phyloP scores from a whole-genome alignment of 2,888 invertebrate genomes.

The Phalera bucephala region DNA sequence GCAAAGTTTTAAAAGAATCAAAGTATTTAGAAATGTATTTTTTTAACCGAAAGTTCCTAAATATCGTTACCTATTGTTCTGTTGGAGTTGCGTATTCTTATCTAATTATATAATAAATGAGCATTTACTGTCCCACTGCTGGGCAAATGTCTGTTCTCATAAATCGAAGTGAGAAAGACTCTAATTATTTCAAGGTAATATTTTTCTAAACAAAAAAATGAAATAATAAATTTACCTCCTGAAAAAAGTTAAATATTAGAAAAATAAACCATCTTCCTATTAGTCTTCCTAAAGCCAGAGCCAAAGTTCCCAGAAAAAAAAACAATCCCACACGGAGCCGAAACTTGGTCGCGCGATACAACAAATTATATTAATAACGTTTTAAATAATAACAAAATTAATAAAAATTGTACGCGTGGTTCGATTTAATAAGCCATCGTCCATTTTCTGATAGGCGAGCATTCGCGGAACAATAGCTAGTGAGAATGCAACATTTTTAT shows the following conservation, averaged over 20 bases:
- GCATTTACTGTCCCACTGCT: too few species aligned
- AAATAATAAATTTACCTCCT: too few species aligned
- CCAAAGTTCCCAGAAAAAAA: conserved; percentile 37
- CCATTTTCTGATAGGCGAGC: conserved; percentile 54
- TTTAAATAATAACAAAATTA: conserved; percentile 79
- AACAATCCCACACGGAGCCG: conserved; percentile 46
- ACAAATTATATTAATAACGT: conserved; percentile 82
- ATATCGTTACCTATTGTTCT: conserved; percentile 27
- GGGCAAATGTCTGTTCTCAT: too few species aligned
- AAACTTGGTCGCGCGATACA: conserved; percentile 64
- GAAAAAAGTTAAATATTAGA: conserved; percentile 4
- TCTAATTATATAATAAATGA: too few species aligned
- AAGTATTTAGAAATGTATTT: background rate
- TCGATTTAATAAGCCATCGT: conserved; percentile 42
- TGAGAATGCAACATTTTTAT: conserved; percentile 60
- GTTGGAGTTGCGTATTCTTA: too few species aligned
- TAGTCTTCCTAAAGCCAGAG: conserved; percentile 67
- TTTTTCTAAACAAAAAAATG: too few species aligned
- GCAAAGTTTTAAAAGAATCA: background rate
- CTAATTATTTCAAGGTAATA: background rate
- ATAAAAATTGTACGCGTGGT: conserved; percentile 76
- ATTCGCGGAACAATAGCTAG: conserved; percentile 56
- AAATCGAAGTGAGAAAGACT: too few species aligned
- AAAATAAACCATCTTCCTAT: conserved; percentile 54
- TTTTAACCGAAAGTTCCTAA: conserved; percentile 44